Evolutionary conservation across 2,113 vertebrate species (phyloP).

Genomic region (Myanophis thanlyinensis): DNA sequence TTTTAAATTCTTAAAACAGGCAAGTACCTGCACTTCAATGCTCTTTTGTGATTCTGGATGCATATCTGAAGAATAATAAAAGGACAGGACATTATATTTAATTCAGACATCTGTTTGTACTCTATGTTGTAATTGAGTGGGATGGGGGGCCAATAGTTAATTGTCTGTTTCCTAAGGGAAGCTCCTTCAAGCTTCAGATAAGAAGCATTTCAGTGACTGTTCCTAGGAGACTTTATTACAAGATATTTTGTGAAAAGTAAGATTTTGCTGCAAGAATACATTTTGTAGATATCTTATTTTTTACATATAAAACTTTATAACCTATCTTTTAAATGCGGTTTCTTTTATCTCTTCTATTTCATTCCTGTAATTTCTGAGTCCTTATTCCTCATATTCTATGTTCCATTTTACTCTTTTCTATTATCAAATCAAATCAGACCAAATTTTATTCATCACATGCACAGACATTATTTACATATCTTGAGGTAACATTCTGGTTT

Average conservation of each 20-base stretch:
- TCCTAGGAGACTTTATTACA: neutral
- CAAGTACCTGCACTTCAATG: constrained; percentile 22
- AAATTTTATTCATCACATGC: too few species aligned
- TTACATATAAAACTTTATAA: neutral
- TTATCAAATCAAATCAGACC: too few species aligned
- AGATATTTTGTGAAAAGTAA: neutral
- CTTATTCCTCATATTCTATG: neutral
- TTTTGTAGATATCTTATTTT: neutral
- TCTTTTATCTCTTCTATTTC: neutral
- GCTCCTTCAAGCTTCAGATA: neutral
- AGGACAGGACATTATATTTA: neutral
- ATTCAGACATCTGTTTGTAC: neutral
- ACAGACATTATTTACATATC: neutral
- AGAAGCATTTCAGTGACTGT: neutral
- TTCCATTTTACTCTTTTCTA: neutral
- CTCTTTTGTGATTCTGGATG: constrained; percentile 9
- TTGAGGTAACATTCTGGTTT: neutral
- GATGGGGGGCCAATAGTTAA: neutral
- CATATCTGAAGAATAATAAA: constrained; percentile 2
- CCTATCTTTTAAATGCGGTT: neutral
- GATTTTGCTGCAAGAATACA: neutral
- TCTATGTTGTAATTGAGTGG: neutral
- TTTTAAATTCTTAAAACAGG: constrained; percentile 21
- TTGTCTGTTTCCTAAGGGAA: neutral
- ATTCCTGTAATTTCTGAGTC: neutral